These are phyloP conservation scores for Bombus terrestris DNA, from an alignment of 1,140 invertebrate genomes.

Conservation along the genomic window DNA sequence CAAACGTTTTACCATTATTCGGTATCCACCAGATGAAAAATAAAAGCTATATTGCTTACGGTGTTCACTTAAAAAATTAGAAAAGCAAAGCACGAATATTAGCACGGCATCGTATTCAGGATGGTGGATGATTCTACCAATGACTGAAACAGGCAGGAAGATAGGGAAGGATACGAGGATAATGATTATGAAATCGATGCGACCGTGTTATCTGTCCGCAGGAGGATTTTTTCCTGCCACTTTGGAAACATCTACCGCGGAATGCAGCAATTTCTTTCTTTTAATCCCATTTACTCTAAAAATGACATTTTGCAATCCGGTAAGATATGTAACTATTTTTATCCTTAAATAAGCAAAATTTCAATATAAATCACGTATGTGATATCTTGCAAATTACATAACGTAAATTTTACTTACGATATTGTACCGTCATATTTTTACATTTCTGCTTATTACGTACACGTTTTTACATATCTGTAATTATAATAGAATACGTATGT, in stretches of 20 bases:
- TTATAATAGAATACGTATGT: neutral
- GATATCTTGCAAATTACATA: neutral
- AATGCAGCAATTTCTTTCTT: constrained; percentile 1
- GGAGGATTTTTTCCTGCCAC: constrained; percentile 63
- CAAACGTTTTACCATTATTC: too few species aligned
- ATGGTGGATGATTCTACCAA: constrained; percentile 30
- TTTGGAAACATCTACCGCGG: constrained; percentile 51
- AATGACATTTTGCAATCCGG: neutral
- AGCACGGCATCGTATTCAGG: constrained; percentile 33
- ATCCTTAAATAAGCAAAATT: neutral
- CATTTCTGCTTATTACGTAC: too few species aligned
- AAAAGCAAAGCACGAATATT: constrained; percentile 44
- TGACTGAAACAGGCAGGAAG: constrained; percentile 11
- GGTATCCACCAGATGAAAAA: too few species aligned
- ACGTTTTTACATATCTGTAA: neutral
- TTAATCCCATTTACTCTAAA: too few species aligned
- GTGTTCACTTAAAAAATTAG: constrained; percentile 9
- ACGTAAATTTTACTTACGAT: too few species aligned
- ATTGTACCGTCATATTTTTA: too few species aligned
- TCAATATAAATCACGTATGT: neutral
- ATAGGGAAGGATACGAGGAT: constrained; percentile 38
- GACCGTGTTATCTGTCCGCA: constrained; percentile 51
- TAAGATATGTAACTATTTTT: accelerated
- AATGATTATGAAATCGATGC: constrained; percentile 38
- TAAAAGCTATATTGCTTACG: too few species aligned